A percentile compares a stretch with the other conserved stretches of the same genome.
Conservation (phyloP, 2,113 vertebrate genomes). For the Amblyopsis rosae region DNA sequence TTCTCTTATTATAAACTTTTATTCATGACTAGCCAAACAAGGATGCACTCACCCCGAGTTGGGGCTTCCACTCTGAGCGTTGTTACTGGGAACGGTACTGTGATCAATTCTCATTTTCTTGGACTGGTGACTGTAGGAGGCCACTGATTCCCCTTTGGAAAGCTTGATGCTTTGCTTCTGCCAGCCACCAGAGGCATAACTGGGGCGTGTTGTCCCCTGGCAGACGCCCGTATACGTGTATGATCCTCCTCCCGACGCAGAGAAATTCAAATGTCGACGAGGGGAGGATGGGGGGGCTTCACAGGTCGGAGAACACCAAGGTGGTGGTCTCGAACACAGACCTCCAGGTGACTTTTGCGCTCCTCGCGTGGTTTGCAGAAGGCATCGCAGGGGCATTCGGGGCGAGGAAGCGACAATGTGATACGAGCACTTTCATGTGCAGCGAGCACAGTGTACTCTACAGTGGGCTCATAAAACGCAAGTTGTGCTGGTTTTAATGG, state of each 20-base stretch:
- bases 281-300: constrained; percentile 46
- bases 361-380: constrained; percentile 83
- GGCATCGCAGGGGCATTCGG: constrained; percentile 82
- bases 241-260: constrained; percentile 54
- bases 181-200: constrained; percentile 72
- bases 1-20: constrained; percentile 64
- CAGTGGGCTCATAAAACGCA: constrained; percentile 35
- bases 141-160: constrained; percentile 62
- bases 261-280: constrained; percentile 55
- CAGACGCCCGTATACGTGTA: constrained; percentile 51
- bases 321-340: constrained; percentile 87
- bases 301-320: constrained; percentile 81
- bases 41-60: constrained; percentile 62
- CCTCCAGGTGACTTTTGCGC: constrained; percentile 89
- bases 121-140: constrained; percentile 76
- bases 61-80: constrained; percentile 55
- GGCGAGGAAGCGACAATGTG: constrained; percentile 36
- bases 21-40: constrained; percentile 55
- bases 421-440: constrained; percentile 39
- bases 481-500: constrained; percentile 45
- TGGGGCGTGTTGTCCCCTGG: constrained; percentile 68
- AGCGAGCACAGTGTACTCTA: constrained; percentile 44
- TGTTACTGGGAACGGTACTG: constrained; percentile 57
- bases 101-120: constrained; percentile 88
- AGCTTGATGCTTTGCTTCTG: constrained; percentile 57